A percentile compares a stretch with the other conserved stretches of the same genome.
Conservation (phyloP, 2,797 vertebrate genomes). For the Chrysocyon brachyurus region DNA sequence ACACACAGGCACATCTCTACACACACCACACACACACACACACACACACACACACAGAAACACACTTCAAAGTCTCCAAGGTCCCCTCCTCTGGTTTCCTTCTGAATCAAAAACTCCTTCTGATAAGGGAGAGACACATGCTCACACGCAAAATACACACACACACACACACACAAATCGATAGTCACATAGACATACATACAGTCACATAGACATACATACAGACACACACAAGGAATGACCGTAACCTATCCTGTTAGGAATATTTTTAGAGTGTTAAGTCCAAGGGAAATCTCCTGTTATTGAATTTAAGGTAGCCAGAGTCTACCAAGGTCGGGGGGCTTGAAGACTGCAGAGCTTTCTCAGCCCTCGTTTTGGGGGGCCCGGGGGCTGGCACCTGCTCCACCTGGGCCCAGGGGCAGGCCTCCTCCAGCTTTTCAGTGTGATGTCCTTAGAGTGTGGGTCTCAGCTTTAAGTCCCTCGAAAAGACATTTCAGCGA, state of each 20-base stretch:
- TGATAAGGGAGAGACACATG: neutral
- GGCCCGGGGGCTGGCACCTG: neutral
- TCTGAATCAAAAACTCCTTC: neutral
- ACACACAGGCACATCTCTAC: too few relatives aligned
- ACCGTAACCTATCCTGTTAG: neutral
- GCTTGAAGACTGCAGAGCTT: neutral
- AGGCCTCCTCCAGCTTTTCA: neutral
- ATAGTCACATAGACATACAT: neutral
- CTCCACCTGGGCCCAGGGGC: neutral
- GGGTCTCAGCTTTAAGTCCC: slow-evolving; percentile 47
- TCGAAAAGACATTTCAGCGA: slow-evolving; percentile 37
- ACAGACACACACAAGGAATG: neutral
- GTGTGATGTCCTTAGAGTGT: slow-evolving; percentile 18
- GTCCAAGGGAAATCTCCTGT: neutral
- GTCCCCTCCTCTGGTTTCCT: neutral
- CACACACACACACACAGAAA: neutral
- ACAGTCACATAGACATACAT: neutral
- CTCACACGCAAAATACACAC: neutral
- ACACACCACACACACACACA: too few relatives aligned
- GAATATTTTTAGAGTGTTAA: neutral
- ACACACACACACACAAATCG: accelerated
- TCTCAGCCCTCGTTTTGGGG: neutral
- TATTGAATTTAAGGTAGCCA: neutral
- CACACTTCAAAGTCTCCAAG: neutral
- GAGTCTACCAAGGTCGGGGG: neutral